Evolutionary conservation across 2,888 invertebrate genomes (phyloP).

Genomic region (Antheraea yamamai): DNA sequence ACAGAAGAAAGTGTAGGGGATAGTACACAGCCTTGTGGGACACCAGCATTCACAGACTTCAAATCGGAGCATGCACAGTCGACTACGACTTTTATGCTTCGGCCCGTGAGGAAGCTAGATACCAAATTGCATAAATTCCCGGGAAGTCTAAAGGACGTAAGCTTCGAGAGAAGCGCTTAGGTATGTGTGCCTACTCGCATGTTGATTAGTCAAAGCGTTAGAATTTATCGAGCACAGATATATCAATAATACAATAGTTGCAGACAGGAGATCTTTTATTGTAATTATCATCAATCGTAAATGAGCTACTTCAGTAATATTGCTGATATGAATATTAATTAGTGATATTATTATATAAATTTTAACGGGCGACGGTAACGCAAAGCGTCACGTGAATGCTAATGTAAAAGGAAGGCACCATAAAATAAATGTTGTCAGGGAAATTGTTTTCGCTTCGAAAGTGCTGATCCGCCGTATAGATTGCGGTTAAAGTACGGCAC

Average conservation of each 20-base stretch:
- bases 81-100: too few relatives aligned
- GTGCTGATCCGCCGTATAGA: not conserved
- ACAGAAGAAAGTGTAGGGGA: too few relatives aligned
- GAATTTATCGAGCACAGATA: too few relatives aligned
- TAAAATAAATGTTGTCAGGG: conserved; percentile 2
- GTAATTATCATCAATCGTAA: not conserved
- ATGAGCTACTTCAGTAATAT: not conserved
- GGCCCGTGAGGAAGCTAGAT: too few relatives aligned
- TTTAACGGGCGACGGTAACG: not conserved
- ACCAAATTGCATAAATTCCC: too few relatives aligned
- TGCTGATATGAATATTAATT: not conserved
- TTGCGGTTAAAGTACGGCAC: not conserved
- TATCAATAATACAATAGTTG: not conserved
- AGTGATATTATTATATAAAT: not conserved
- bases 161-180: too few relatives aligned
- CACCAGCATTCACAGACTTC: too few relatives aligned
- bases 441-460: conserved; percentile 3
- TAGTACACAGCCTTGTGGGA: too few relatives aligned
- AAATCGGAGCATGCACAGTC: too few relatives aligned
- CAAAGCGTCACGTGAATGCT: not conserved
- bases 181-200: too few relatives aligned
- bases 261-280: not conserved
- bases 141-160: too few relatives aligned
- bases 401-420: not conserved
- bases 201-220: too few relatives aligned